phyloP scores from a whole-genome alignment of 2,797 vertebrate species.

The Eulemur coronatus region DNA sequence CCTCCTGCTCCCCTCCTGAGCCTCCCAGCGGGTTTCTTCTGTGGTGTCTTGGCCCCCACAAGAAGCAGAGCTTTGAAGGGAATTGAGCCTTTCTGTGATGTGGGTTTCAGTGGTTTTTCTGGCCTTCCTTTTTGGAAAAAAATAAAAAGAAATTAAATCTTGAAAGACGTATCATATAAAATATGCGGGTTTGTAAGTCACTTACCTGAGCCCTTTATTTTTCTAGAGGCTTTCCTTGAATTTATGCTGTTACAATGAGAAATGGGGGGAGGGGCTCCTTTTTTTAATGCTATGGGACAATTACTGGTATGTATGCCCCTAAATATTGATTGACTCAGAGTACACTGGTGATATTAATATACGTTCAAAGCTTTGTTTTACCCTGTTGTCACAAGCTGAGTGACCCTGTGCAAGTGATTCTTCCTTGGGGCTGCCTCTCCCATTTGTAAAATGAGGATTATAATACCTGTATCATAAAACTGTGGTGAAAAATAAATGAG shows the following conservation, averaged over 20 bases:
- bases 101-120: neutral
- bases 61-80: neutral
- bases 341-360: neutral
- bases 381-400: neutral
- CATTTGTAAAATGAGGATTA: neutral
- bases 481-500: neutral
- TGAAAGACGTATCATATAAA: conserved; percentile 10
- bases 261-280: neutral
- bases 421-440: neutral
- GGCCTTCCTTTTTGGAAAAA: neutral
- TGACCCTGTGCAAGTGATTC: neutral
- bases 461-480: neutral
- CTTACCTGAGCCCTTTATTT: conserved; percentile 10
- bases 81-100: neutral
- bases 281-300: neutral
- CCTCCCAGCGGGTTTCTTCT: neutral
- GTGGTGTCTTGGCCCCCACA: neutral
- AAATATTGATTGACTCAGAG: neutral
- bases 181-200: neutral
- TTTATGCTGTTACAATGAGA: neutral
- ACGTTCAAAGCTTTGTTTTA: neutral
- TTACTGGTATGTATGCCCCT: neutral
- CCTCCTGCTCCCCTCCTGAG: neutral
- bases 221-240: neutral
- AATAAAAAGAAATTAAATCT: neutral